Percentiles rank a stretch among this genome's conserved stretches.
Evolutionary conservation across 2,888 invertebrate species (phyloP).

Genomic region (Cactoblastis cactorum): DNA sequence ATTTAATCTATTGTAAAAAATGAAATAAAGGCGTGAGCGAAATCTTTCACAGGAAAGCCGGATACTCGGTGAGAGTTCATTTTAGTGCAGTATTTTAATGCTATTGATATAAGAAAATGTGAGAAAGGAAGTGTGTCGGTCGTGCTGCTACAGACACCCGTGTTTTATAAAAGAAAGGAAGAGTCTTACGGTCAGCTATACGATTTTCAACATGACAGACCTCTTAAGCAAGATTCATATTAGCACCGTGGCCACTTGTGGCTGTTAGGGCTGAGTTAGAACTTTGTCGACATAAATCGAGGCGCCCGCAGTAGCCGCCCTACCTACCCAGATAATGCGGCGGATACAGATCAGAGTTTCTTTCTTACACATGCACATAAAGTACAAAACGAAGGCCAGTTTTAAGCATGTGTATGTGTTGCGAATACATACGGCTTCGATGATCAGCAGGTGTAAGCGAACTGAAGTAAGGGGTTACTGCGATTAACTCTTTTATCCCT

Average conservation of each 20-base stretch:
- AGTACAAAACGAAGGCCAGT: slow-evolving; percentile 67
- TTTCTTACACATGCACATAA: slow-evolving; percentile 67
- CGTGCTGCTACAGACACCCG: slow-evolving; percentile 59
- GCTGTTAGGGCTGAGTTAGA: slow-evolving; percentile 50
- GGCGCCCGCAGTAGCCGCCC: slow-evolving; percentile 73
- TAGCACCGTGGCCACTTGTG: too few species aligned
- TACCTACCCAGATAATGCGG: slow-evolving; percentile 75
- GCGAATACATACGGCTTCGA: slow-evolving; percentile 76
- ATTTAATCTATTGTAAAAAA: slow-evolving; percentile 23
- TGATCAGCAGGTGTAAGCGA: slow-evolving; percentile 79
- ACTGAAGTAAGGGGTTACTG: slow-evolving; percentile 76
- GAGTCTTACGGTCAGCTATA: slow-evolving; percentile 42
- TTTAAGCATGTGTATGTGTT: slow-evolving; percentile 69
- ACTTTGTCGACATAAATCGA: slow-evolving; percentile 62
- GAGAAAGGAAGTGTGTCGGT: slow-evolving; percentile 77
- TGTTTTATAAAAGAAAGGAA: slow-evolving; percentile 60
- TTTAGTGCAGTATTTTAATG: slow-evolving; percentile 60
- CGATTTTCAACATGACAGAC: slow-evolving; percentile 58
- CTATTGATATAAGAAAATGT: slow-evolving; percentile 75
- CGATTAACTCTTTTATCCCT: slow-evolving; percentile 79
- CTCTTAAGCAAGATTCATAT: slow-evolving; percentile 65
- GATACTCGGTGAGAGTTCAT: slow-evolving; percentile 63
- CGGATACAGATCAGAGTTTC: slow-evolving; percentile 77
- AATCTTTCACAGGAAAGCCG: slow-evolving; percentile 55
- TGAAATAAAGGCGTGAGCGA: slow-evolving; percentile 34